Evolutionary conservation across 2,113 vertebrate species (phyloP), one percentile per base, ranked within the genome.

Genomic region (Nerophis lumbriciformis): DNA sequence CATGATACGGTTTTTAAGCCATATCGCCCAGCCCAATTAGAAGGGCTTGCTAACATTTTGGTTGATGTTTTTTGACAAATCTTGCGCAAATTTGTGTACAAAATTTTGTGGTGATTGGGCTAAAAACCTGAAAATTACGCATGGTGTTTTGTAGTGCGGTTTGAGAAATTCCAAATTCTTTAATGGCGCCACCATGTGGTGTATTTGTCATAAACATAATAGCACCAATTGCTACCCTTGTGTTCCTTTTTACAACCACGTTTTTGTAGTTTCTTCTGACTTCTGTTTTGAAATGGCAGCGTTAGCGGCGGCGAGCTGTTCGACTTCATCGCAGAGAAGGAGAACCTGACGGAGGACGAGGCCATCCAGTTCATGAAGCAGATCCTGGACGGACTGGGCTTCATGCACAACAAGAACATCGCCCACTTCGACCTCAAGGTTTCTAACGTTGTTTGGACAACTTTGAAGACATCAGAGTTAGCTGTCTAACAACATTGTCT

Each of bases 251-350:
- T 28, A 28, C 2, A 28, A 28, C 28, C 28, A 42, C 8, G 2
- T 8, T 42, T 8, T 8, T 42, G 8, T 42, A 3, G 8, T 9
- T 12, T 45, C 42, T 45, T 7, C 49, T 16, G 16, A 21, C 19
- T n/a, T 58, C 1, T 68, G 48, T 63, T 53, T 49, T 16, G 19
- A 45, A 45, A 45, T 5, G 10, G 42, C 72, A 91, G 91, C 35
- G 87, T 92, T 15, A 36, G 52, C 0, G 90, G 90, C 0, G 88
- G 93, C 0, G 94, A 95, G 44, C 77, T 95, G 56, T 94, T 93
- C 4, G 92, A 94, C 80, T 94, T 92, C 80, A 91, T 92, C 0
- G 90, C 91, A 0, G 89, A 89, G 75, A 93, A 93, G 80, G 92
- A 93, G 68, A 79, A 62, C 21, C 84, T 92, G 64, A 65, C 81